A percentile compares a stretch with the other conserved stretches of the same genome.
These are phyloP conservation scores for Hydraecia micacea DNA, from an alignment of 2,888 invertebrate species.

Conservation along the genomic window DNA sequence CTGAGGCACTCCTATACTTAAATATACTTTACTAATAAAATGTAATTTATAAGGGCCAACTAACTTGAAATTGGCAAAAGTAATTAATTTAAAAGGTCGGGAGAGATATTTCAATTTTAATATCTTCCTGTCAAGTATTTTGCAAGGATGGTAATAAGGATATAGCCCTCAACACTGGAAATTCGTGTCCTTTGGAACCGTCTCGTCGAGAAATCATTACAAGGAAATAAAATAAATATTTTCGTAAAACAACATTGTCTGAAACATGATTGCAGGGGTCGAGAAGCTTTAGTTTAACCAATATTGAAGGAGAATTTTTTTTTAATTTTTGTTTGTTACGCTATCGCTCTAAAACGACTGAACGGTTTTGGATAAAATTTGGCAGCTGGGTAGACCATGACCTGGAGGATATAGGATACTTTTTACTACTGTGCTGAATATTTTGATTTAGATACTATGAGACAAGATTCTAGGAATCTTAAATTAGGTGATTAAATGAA, in stretches of 20 bases:
- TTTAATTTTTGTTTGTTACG: background rate
- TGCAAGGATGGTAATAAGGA: constrained; percentile 17
- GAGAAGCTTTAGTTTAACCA: background rate
- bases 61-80: constrained; percentile 38
- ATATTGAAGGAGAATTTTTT: background rate
- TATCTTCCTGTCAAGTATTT: constrained; percentile 44
- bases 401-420: background rate
- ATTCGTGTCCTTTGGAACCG: constrained; percentile 9
- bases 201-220: constrained; percentile 8
- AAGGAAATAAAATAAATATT: constrained; percentile 9
- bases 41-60: constrained; percentile 11
- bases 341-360: background rate
- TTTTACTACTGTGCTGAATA: background rate
- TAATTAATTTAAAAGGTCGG: constrained; percentile 13
- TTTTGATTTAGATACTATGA: background rate
- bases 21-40: constrained; percentile 15
- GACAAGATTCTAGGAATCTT: constrained; percentile 2
- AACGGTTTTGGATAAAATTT: background rate
- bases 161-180: constrained; percentile 4
- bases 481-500: background rate
- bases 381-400: background rate
- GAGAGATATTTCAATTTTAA: constrained; percentile 37
- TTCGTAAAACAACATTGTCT: background rate
- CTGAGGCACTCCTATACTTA: background rate
- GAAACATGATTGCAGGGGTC: background rate